phyloP scores from a whole-genome alignment of 2,113 vertebrate species.

The Carlito syrichta region DNA sequence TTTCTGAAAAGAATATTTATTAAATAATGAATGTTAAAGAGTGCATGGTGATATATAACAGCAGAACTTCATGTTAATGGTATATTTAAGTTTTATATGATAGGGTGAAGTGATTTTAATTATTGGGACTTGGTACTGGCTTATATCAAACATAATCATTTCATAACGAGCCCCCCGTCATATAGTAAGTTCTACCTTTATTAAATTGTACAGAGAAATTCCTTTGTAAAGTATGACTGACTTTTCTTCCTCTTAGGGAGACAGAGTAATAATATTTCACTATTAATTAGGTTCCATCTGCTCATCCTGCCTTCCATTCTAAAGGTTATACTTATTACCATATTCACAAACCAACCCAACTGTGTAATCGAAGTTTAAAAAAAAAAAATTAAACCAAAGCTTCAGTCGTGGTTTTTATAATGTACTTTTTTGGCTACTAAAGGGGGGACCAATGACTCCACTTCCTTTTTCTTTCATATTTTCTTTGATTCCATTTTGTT shows the following conservation, averaged over 20 bases:
- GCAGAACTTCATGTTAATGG: neutral
- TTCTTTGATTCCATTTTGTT: constrained; percentile 56
- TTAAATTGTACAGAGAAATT: constrained; percentile 72
- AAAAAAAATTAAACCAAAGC: constrained; percentile 62
- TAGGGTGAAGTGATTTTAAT: constrained; percentile 50
- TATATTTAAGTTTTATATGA: constrained; percentile 29
- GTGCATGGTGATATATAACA: neutral
- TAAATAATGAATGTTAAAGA: constrained; percentile 51
- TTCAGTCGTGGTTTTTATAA: constrained; percentile 70
- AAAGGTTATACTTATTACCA: constrained; percentile 84
- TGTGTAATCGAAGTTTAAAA: constrained; percentile 78
- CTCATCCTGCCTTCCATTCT: constrained; percentile 78
- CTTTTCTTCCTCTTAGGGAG: constrained; percentile 75
- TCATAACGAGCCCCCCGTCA: constrained; percentile 48
- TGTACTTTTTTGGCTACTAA: constrained; percentile 52
- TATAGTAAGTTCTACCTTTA: constrained; percentile 52
- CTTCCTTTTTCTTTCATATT: constrained; percentile 54
- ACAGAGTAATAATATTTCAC: constrained; percentile 83
- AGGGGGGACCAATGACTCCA: constrained; percentile 31
- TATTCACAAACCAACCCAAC: constrained; percentile 80
- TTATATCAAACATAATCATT: constrained; percentile 46
- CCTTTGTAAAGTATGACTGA: constrained; percentile 71
- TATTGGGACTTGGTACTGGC: constrained; percentile 31
- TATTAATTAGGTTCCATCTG: constrained; percentile 84
- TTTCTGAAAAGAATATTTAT: constrained; percentile 52